phyloP scores from a whole-genome alignment of 2,888 invertebrate species.

The Antitype chi region DNA sequence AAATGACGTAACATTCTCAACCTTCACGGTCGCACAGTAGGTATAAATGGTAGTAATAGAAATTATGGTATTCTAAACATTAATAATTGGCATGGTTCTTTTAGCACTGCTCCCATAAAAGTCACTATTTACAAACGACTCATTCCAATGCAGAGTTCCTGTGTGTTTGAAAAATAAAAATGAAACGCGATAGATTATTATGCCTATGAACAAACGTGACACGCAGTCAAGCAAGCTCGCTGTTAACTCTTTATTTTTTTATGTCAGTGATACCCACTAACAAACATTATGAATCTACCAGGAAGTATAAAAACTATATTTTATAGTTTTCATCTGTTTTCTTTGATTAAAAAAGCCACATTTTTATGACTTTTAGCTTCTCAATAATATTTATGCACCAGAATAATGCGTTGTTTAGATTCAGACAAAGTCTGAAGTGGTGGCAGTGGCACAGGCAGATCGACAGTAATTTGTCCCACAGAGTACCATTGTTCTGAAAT shows the following conservation, averaged over 20 bases:
- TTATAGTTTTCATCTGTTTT: background rate
- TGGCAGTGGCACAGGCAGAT: background rate
- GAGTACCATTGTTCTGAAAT: background rate
- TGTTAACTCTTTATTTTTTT: slow-evolving; percentile 74
- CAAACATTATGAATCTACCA: slow-evolving; percentile 42
- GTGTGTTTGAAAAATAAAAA: slow-evolving; percentile 78
- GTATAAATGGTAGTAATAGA: slow-evolving; percentile 80
- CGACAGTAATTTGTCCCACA: background rate
- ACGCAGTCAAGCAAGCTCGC: slow-evolving; percentile 89
- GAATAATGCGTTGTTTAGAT: background rate
- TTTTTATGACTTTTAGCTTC: background rate
- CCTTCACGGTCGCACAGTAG: slow-evolving; percentile 90
- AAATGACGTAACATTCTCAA: slow-evolving; percentile 91
- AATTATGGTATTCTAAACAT: slow-evolving; percentile 65
- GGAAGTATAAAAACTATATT: background rate
- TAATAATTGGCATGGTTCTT: slow-evolving; percentile 68
- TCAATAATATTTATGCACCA: background rate
- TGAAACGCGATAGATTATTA: slow-evolving; percentile 84
- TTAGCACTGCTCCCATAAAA: slow-evolving; percentile 68
- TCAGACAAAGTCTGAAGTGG: background rate
- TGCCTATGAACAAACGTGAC: slow-evolving; percentile 88
- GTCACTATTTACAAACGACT: slow-evolving; percentile 74
- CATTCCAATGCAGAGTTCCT: slow-evolving; percentile 71
- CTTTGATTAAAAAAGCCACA: background rate
- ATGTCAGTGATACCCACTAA: slow-evolving; percentile 64